These are phyloP conservation scores for Ciona savignyi DNA, from an alignment of 23 tunicate species.

Conservation along the genomic window DNA sequence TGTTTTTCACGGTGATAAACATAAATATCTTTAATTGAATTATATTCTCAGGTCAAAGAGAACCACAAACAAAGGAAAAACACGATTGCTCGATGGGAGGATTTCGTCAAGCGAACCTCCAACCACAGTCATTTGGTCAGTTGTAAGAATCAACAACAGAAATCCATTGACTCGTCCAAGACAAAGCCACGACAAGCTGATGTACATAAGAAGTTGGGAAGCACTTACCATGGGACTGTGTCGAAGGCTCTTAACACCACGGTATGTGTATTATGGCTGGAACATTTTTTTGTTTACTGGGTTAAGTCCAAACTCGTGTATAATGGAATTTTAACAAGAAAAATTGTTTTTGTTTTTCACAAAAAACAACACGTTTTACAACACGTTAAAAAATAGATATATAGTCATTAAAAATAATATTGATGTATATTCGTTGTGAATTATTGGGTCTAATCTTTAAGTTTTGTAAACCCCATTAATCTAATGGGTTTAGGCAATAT, in stretches of 20 bases:
- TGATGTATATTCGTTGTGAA: too few species aligned
- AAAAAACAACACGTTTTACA: too few species aligned
- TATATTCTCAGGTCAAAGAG: slow-evolving; percentile 72
- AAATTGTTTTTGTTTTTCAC: too few species aligned
- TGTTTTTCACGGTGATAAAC: too few species aligned
- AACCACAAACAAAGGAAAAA: slow-evolving; percentile 61
- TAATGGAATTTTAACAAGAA: background rate
- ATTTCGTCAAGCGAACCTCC: slow-evolving; percentile 82
- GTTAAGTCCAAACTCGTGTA: too few species aligned
- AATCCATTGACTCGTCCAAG: slow-evolving; percentile 76
- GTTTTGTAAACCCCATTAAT: too few species aligned
- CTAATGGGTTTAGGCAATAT: too few species aligned
- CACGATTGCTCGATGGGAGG: slow-evolving; percentile 55
- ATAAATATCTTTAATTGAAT: too few species aligned
- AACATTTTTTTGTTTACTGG: too few species aligned
- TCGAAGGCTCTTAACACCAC: slow-evolving; percentile 56
- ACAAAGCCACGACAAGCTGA: slow-evolving; percentile 58
- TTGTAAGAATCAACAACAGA: slow-evolving; percentile 71
- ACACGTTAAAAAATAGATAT: too few species aligned
- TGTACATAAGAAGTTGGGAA: background rate
- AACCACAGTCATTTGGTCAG: slow-evolving; percentile 34
- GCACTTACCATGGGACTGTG: slow-evolving; percentile 39
- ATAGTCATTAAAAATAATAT: too few species aligned
- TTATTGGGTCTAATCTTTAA: too few species aligned
- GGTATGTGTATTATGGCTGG: slow-evolving; percentile 21